A percentile compares a stretch with the other conserved stretches of the same genome.
Evolutionary conservation across 2,888 invertebrate species (phyloP).

Genomic region (Chloroclysta siterata): DNA sequence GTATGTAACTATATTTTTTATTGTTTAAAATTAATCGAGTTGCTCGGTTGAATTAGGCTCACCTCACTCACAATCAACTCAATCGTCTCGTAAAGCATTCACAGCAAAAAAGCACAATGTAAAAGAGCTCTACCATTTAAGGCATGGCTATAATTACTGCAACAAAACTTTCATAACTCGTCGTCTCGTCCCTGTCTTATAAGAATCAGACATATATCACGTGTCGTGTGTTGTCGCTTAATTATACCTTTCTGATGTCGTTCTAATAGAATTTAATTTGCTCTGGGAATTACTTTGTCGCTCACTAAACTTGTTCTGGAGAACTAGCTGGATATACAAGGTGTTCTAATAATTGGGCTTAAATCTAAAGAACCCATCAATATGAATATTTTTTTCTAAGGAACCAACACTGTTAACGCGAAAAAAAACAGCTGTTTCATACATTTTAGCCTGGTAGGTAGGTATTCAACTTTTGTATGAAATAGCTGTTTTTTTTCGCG

Average conservation of each 20-base stretch:
- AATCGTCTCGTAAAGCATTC: slow-evolving; percentile 19
- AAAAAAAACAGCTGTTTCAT: no score
- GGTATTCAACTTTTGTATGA: no score
- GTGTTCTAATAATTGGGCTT: no score
- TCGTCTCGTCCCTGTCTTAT: slow-evolving; percentile 56
- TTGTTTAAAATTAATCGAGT: slow-evolving; percentile 10
- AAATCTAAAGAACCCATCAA: no score
- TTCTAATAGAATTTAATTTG: slow-evolving; percentile 81
- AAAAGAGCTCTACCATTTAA: slow-evolving; percentile 47
- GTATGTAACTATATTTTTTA: no score
- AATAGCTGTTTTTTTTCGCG: no score
- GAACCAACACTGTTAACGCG: no score
- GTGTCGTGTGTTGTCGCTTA: slow-evolving; percentile 68
- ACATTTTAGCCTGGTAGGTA: no score
- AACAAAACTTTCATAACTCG: slow-evolving; percentile 75
- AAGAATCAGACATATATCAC: slow-evolving; percentile 79
- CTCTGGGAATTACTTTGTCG: slow-evolving; percentile 49
- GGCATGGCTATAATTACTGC: slow-evolving; percentile 70
- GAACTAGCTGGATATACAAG: slow-evolving; percentile 3
- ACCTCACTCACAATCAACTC: slow-evolving; percentile 12
- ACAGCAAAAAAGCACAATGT: slow-evolving; percentile 32
- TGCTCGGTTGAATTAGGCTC: slow-evolving; percentile 9
- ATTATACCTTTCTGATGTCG: slow-evolving; percentile 72
- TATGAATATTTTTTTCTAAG: no score
- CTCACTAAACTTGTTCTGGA: slow-evolving; percentile 55